A percentile compares a stretch with the other conserved stretches of the same genome.
phyloP scores from a whole-genome alignment of 2,113 vertebrate genomes.

The Eulemur rufifrons region DNA sequence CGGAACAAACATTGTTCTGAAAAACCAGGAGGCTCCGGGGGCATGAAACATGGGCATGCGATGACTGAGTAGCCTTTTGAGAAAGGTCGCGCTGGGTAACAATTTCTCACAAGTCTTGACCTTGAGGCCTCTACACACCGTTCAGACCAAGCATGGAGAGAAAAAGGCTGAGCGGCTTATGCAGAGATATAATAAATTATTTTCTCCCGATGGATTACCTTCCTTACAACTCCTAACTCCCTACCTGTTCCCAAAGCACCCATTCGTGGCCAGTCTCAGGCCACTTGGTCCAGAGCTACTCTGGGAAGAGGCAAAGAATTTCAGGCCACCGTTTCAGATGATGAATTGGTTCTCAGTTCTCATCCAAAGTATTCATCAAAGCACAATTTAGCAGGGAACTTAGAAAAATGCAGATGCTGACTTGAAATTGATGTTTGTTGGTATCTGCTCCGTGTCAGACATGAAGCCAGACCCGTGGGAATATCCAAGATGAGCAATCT shows the following conservation, averaged over 20 bases:
- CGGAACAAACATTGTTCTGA: conserved; percentile 38
- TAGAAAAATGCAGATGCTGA: not conserved
- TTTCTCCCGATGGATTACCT: not conserved
- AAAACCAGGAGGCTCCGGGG: conserved; percentile 27
- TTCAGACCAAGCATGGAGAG: not conserved
- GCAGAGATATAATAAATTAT: not conserved
- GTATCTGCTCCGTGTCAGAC: not conserved
- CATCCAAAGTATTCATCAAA: not conserved
- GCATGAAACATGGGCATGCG: not conserved
- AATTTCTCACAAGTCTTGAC: not conserved
- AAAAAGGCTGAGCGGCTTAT: not conserved
- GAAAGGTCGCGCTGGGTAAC: conserved; percentile 48
- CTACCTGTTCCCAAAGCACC: not conserved
- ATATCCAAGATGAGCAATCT: not conserved
- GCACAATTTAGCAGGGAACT: not conserved
- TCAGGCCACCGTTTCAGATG: not conserved
- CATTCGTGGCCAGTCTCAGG: not conserved
- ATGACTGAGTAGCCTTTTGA: conserved; percentile 54
- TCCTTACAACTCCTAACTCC: not conserved
- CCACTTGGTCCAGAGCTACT: not conserved
- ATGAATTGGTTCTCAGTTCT: not conserved
- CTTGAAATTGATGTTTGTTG: not conserved
- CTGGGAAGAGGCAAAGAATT: not conserved
- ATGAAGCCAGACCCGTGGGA: not conserved
- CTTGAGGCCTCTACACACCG: not conserved